Conservation (phyloP, 2,113 vertebrate species). For the Dolichotis patagonum region DNA sequence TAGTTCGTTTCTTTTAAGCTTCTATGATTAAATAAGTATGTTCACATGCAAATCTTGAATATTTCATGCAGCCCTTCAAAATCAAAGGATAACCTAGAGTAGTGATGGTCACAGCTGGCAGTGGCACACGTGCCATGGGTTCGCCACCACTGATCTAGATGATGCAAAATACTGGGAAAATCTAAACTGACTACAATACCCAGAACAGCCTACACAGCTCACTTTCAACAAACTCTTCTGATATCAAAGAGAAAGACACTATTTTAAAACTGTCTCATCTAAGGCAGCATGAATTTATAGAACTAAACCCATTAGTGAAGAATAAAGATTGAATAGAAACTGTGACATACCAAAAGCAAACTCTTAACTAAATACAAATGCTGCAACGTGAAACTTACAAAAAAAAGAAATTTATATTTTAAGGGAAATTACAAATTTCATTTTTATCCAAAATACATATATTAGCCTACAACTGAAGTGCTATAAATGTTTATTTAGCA, state of each 20-base stretch:
- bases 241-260: conserved; percentile 29
- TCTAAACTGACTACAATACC: not conserved
- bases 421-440: conserved; percentile 23
- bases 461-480: conserved; percentile 1
- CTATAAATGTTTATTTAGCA: conserved; percentile 64
- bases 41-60: not conserved
- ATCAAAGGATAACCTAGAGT: not conserved
- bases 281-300: conserved; percentile 38
- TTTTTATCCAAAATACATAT: conserved; percentile 50
- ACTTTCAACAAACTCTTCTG: conserved; percentile 16
- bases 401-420: conserved; percentile 69
- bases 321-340: conserved; percentile 34
- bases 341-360: conserved; percentile 56
- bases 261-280: conserved; percentile 57
- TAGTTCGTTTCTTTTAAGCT: conserved; percentile 14
- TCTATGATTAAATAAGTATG: not conserved
- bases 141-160: not conserved
- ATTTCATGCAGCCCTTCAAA: conserved; percentile 6
- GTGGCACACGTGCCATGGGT: not conserved
- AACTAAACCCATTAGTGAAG: conserved; percentile 37
- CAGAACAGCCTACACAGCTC: not conserved
- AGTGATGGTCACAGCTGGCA: not conserved
- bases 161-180: not conserved
- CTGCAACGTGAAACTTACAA: conserved; percentile 56
- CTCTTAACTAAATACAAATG: conserved; percentile 55